These are phyloP conservation scores for Romanomermis culicivorax DNA, from an alignment of 2,888 invertebrate species.

Conservation along the genomic window DNA sequence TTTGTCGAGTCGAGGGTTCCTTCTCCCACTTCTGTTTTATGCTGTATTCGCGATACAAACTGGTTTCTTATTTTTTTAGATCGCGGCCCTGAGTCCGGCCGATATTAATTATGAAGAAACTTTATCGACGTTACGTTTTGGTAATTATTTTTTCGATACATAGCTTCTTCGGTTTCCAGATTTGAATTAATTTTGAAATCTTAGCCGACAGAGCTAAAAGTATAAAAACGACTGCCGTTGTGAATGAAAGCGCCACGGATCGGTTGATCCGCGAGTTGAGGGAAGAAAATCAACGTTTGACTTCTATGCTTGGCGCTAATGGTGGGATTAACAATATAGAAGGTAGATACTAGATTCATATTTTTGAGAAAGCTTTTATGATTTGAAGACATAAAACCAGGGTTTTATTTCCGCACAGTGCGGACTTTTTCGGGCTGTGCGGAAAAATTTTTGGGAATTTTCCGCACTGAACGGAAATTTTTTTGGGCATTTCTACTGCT, in stretches of 20 bases:
- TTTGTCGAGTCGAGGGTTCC: no score
- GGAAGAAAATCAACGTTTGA: constrained; percentile 37
- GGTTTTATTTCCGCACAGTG: neutral
- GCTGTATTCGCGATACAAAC: no score
- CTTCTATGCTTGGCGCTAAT: constrained; percentile 28
- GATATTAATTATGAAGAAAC: constrained; percentile 37
- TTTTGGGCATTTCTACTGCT: no score
- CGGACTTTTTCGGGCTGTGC: no score
- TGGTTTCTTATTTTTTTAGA: constrained; percentile 25
- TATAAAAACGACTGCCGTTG: constrained; percentile 36
- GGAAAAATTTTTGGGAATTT: no score
- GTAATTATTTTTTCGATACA: constrained; percentile 19
- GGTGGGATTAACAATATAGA: no score
- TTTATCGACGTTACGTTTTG: constrained; percentile 36
- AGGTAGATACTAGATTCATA: neutral
- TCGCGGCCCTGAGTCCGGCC: constrained; percentile 37
- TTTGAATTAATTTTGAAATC: no score
- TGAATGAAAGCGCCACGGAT: constrained; percentile 40
- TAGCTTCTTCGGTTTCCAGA: neutral
- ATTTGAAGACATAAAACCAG: neutral
- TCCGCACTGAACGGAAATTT: no score
- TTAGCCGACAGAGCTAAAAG: constrained; percentile 39
- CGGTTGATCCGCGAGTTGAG: constrained; percentile 37
- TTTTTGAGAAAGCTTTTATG: neutral
- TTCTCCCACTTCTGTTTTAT: no score